Conservation (phyloP, 2,113 vertebrate species). For the Chionodraco myersi region DNA sequence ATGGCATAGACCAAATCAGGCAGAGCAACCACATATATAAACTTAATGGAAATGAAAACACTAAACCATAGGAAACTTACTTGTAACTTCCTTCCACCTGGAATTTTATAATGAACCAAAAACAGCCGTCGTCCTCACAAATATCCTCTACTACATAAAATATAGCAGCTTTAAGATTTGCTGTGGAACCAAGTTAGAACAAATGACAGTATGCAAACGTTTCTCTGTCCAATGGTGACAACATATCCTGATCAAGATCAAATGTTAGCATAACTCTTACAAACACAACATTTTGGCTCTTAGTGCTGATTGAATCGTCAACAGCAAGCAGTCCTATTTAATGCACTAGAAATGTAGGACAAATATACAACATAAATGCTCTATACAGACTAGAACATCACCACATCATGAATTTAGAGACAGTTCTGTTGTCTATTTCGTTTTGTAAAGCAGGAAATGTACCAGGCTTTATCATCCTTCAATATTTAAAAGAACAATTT, state of each 20-base stretch:
- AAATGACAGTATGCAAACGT: conserved; percentile 26
- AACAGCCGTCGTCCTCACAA: conserved; percentile 31
- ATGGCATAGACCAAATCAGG: conserved; percentile 39
- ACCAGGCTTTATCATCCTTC: not conserved
- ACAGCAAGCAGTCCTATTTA: conserved; percentile 26
- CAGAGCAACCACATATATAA: conserved; percentile 55
- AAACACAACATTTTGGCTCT: conserved; percentile 19
- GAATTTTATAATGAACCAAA: conserved; percentile 43
- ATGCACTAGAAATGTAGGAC: conserved; percentile 20
- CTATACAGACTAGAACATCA: conserved; percentile 2
- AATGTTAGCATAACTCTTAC: conserved; percentile 22
- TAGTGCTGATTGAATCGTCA: conserved; percentile 23
- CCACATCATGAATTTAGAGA: conserved; percentile 11
- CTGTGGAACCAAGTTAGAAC: conserved; percentile 57
- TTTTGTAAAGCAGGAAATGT: not conserved
- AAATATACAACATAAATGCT: conserved; percentile 17
- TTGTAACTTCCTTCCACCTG: conserved; percentile 74
- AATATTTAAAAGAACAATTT: no score
- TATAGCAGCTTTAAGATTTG: conserved; percentile 18
- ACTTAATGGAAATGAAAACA: conserved; percentile 70
- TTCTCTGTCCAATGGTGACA: conserved; percentile 27
- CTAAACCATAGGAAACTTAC: conserved; percentile 50
- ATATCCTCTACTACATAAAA: conserved; percentile 29
- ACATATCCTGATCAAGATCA: conserved; percentile 33
- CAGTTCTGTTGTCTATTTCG: not conserved